Conservation (phyloP, 1,140 invertebrate genomes). For the Ectropis grisescens region DNA sequence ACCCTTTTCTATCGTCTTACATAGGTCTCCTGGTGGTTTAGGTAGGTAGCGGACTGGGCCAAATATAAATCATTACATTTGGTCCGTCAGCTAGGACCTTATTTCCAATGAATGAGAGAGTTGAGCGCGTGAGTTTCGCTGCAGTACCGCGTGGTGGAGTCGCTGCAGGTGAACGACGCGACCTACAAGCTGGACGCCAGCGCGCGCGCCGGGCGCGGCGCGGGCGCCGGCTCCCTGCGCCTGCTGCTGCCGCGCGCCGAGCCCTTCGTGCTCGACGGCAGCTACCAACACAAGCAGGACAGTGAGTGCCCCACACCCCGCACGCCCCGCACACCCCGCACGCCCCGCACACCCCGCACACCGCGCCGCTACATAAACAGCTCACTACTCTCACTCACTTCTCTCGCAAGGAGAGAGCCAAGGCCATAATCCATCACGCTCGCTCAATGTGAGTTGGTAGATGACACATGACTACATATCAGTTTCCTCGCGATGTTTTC, state of each 20-base stretch:
- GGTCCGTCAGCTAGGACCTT: too few species aligned
- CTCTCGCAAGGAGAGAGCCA: too few species aligned
- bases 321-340: background rate
- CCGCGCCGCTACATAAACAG: background rate
- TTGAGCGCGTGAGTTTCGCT: too few species aligned
- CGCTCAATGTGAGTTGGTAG: too few species aligned
- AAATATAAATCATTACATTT: too few species aligned
- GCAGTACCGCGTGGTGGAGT: conserved; percentile 57
- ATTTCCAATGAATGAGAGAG: too few species aligned
- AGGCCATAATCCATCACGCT: too few species aligned
- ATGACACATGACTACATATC: too few species aligned
- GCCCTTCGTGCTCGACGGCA: conserved; percentile 35
- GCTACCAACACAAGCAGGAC: conserved; percentile 37
- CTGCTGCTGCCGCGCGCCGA: conserved; percentile 47
- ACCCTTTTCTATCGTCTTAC: too few species aligned
- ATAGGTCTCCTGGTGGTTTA: too few species aligned
- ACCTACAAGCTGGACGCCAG: conserved; percentile 50
- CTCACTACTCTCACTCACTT: background rate
- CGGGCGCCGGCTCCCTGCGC: conserved; percentile 70
- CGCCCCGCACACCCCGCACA: background rate
- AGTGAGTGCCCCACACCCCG: conserved; percentile 15
- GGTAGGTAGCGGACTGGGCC: too few species aligned
- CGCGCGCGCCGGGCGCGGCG: conserved; percentile 49
- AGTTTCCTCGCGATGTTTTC: too few species aligned
- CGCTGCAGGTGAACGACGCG: conserved; percentile 53